Evolutionary conservation across 2,888 invertebrate genomes (phyloP), one percentile per base, ranked within the genome.

Genomic region (Eupithecia abbreviata): DNA sequence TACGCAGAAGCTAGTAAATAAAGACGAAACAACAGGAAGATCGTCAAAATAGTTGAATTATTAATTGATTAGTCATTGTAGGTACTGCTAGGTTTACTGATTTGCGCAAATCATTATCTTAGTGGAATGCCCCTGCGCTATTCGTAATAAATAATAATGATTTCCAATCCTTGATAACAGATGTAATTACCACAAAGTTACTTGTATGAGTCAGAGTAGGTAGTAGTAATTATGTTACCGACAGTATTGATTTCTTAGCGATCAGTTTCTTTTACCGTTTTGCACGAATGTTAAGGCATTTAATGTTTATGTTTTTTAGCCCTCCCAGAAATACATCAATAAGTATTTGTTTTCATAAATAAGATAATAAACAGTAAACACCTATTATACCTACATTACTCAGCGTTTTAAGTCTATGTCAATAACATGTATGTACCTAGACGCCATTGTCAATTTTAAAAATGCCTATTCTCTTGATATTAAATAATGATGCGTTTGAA

Each of bases 111-210:
- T 45, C 67, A 43, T 45, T 67, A 67, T 67, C 67, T 45, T 7
- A n/a, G 45, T 67, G 67, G 67, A 67, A 9, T 73, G 41, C 73
- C 73, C 66, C 51, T 67, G 12, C 45, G 43, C 18, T 58, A 58
- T 58, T 18, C 58, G 0, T 30, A 30, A 18, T 58, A 58, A 58
- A 58, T 30, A 58, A 30, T 58, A 18, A 58, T 58, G 9, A 62
- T 62, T 62, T 62, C 62, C 18, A 62, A 62, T 30, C 62, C 30
- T 30, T 62, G 30, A 62, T 62, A 62, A 62, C 55, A 62, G 10
- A 62, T 62, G 62, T 62, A 30, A 62, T 62, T 62, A 3, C 62
- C 30, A 62, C 12, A 58, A 58, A 62, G 62, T 62, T 30, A 30
- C 30, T 62, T 62, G 30, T 30, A 62, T 62, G 62, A 62, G 62